Conservation (phyloP, 2,113 vertebrate species). For the Pachycephala philippinensis region DNA sequence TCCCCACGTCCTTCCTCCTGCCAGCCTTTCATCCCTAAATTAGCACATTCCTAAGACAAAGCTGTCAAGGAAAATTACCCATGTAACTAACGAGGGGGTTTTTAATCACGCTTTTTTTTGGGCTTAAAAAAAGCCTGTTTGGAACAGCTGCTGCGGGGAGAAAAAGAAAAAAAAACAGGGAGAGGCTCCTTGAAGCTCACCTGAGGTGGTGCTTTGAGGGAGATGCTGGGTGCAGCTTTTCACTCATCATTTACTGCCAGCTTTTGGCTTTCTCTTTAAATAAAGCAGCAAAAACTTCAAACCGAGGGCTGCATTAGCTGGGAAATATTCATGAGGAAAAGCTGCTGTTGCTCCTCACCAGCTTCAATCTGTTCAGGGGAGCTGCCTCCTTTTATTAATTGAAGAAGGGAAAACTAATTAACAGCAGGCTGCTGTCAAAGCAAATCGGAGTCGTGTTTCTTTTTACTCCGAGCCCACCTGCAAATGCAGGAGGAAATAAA, state of each 20-base stretch:
- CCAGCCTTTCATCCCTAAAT: conserved; percentile 46
- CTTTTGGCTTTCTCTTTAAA: neutral
- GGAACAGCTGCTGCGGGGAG: conserved; percentile 25
- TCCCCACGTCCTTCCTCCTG: neutral
- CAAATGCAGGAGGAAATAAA: neutral
- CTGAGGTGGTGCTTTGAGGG: neutral
- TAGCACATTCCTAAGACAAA: conserved; percentile 34
- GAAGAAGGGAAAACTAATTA: neutral
- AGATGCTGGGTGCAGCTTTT: neutral
- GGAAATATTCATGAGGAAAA: neutral
- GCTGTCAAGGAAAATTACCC: conserved; percentile 12
- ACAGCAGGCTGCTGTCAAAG: neutral
- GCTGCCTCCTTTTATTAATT: neutral
- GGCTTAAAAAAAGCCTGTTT: neutral
- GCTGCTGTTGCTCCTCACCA: neutral
- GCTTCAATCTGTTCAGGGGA: neutral
- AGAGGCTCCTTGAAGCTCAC: conserved; percentile 4
- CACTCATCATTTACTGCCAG: neutral
- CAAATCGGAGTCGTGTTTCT: neutral
- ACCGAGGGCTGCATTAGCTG: neutral
- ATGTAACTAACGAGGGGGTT: neutral
- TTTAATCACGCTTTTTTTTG: neutral
- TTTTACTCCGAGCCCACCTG: neutral
- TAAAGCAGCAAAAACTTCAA: neutral
- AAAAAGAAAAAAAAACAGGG: no score